These are phyloP conservation scores for Falco cherrug DNA, from an alignment of 2,797 vertebrate species.

Conservation along the genomic window DNA sequence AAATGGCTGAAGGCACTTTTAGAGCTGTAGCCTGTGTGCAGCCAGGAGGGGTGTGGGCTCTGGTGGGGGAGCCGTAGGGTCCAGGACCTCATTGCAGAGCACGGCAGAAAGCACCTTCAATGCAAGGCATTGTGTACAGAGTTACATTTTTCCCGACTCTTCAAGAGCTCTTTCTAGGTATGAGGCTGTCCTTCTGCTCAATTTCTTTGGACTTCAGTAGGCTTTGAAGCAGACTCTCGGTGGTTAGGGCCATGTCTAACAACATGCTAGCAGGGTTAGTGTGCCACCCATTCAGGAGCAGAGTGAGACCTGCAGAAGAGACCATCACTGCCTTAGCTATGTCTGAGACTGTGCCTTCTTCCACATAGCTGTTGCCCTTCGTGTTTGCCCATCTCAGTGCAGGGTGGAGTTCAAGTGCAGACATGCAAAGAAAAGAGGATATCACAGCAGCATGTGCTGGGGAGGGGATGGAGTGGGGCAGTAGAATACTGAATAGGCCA, in stretches of 20 bases:
- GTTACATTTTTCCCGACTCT: background rate
- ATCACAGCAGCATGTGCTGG: background rate
- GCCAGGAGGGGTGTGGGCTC: background rate
- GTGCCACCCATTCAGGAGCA: background rate
- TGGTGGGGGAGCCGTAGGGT: background rate
- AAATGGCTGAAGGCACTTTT: background rate
- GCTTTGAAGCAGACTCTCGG: background rate
- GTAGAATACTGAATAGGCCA: background rate
- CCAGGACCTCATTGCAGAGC: background rate
- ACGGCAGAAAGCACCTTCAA: background rate
- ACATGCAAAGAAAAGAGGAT: background rate
- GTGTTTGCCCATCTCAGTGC: background rate
- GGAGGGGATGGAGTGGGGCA: background rate
- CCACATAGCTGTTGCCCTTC: background rate
- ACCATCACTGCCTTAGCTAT: fast-evolving
- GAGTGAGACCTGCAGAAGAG: background rate
- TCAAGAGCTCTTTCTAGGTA: background rate
- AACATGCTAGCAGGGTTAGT: background rate
- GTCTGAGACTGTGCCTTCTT: background rate
- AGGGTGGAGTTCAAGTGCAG: background rate
- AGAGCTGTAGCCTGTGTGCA: background rate
- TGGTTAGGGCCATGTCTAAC: too few species aligned
- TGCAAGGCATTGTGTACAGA: background rate
- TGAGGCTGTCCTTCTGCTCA: background rate
- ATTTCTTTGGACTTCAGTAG: background rate